Base-by-base conservation (phyloP, 2,113 vertebrate genomes). In the Malurus melanocephalus region DNA sequence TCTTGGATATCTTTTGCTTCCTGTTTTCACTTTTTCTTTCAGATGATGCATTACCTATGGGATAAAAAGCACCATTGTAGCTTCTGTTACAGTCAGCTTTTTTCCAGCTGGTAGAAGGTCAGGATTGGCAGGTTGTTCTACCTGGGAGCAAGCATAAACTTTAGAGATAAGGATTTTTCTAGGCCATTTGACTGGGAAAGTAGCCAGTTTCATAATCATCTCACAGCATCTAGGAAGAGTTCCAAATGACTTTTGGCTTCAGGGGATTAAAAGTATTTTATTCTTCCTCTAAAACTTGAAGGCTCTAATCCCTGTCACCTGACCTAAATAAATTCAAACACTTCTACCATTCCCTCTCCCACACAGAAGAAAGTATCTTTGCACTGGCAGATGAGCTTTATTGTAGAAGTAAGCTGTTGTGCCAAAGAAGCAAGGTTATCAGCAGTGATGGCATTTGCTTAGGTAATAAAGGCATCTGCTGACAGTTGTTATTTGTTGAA, bases 71-170 rank as follows among this genome's bases (percentile, higher is more conserved):
- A 52, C 19, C 43, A 32, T 43, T 86, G 40, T 79, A 62, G 32
- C 59, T 93, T 84, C 66, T 93, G 59, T 94, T 82, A 75, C 24
- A 88, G 86, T 94, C 80, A 89, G 80, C 83, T 73, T 87, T 89
- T 94, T 93, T 80, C 38, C n/a, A 53, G 42, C 65, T 90, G 61
- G 77, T 94, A 33, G 93, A 78, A 93, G 74, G 83, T 93, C 94
- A 82, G 88, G 95, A 93, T 76, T 95, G 93, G 77, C 93, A 93
- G 88, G 94, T 91, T 95, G 88, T 86, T 93, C 85, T 94, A 93
- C 94, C 79, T 94, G 76, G 32, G 80, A 93, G 82, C 65, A 88
- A 65, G 46, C 57, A 81, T 82, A 78, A 90, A 84, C 73, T 87
- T 91, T 30, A 83, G 83, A 84, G 92, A 92, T 93, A 94, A 89